Evolutionary conservation across 2,797 vertebrate genomes (phyloP).

Genomic region (Thripadectes ignobilis): DNA sequence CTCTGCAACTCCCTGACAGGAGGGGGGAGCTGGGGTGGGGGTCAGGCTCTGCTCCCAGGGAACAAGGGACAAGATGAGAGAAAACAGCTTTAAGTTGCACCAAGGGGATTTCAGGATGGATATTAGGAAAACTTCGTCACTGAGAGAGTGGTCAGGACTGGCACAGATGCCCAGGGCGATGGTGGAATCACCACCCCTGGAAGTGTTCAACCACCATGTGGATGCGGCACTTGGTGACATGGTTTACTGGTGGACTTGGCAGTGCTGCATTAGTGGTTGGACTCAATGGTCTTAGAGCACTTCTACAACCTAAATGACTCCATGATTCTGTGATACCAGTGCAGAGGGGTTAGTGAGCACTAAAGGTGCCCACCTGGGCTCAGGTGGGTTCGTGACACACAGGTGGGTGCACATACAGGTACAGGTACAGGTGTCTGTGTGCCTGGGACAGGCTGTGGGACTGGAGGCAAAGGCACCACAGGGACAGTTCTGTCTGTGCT

Average conservation of each 20-base stretch:
- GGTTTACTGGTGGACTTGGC: background rate
- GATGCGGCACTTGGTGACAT: background rate
- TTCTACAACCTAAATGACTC: background rate
- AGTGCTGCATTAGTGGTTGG: background rate
- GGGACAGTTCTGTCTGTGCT: background rate
- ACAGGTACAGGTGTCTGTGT: background rate
- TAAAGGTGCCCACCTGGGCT: background rate
- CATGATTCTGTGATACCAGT: too few relatives aligned
- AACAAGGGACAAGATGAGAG: background rate
- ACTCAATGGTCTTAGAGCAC: background rate
- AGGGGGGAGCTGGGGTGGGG: accelerated
- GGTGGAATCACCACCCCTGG: too few relatives aligned
- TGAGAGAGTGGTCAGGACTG: background rate
- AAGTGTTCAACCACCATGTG: background rate
- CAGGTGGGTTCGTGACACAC: accelerated
- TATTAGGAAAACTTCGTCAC: background rate
- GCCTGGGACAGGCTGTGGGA: background rate
- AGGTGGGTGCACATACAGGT: accelerated
- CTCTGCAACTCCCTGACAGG: background rate
- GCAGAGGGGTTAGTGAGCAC: background rate
- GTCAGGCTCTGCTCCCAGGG: background rate
- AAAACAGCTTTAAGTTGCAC: accelerated
- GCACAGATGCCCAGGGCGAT: background rate
- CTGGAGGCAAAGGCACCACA: accelerated
- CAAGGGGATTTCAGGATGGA: background rate